Base-by-base conservation (phyloP, 2,888 invertebrate genomes). In the Volucella inanis region DNA sequence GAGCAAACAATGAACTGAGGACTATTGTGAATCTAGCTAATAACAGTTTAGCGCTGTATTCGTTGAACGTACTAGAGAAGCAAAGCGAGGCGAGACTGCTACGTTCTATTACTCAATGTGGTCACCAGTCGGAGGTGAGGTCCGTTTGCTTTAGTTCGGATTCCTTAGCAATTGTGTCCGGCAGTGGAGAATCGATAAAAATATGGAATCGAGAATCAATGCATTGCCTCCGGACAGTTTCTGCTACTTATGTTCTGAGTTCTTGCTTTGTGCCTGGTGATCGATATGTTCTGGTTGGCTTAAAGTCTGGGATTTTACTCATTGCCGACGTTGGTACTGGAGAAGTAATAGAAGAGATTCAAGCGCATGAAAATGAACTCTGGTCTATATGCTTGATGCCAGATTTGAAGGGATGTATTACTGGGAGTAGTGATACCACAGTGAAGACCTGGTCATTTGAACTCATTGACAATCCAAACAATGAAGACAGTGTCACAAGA, bases 391-490 rank as follows among this genome's bases (percentile, higher is more conserved):
- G 95, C 77, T 92, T 97, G 62, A 93, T 95, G 62, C 97, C 98
- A 0, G 97, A 98, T 90, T 93, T 95, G 94, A 97, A 95, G 88
- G 97, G 97, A 1, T 95, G 97, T 89, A 95, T 95, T 9, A 96
- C 97, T 2, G 98, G 98, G 0, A 96, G 98, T 72, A 96, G 96
- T 0, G 99, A 99, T 91, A 95, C 96, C 87, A 96, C 96, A 0
- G 96, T 98, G 0, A 98, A 98, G 92, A 95, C 98, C 89, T 99
- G 99, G 99, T 95, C 96, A 76, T 98, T 98, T 91, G 97, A 98
- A 90, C 93, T 98, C 12, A 94, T 98, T 52, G 93, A 94, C 12
- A 95, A 96, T 87, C 92, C 94, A 3, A 94, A 94, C 88, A 94
- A 93, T 3, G 94, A 94, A 90, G 94, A 94, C 0, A 94, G 94